Base-by-base conservation (phyloP, 1,140 invertebrate genomes). In the Trigoniulus corallinus region DNA sequence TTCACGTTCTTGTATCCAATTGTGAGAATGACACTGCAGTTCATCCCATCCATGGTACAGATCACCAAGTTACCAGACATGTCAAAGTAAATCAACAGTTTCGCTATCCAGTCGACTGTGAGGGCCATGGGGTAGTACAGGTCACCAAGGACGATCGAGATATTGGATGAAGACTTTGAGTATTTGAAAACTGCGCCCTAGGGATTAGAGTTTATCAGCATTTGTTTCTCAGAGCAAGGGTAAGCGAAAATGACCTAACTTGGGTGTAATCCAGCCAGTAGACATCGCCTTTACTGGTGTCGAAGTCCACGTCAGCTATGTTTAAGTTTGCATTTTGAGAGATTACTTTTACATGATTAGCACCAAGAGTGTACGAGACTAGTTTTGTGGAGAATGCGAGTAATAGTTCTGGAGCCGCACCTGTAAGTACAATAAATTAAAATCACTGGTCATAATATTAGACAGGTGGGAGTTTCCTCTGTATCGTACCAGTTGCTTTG, bases 91-190 rank as follows among this genome's bases (percentile, higher is more conserved):
- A 87, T 87, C 2, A 89, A 66, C 24, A 86, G 68, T 63, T 86
- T 73, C 54, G 85, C 82, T 40, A 96, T 82, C 92, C 93, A 97
- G 68, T 98, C 93, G 34, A 96, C 82, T 1, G 92, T 89, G 44
- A 97, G 67, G n/a, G 91, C 91, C 70, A 96, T 89, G 0, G 88
- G 85, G 7, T 81, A 88, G 7, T 82, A 85, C 23, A 88, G 69
- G 61, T 86, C 81, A n/a, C n/a, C n/a, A n/a, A n/a, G n/a, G n/a
- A n/a, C n/a, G n/a, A n/a, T n/a, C n/a, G n/a, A n/a, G n/a, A n/a
- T n/a, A n/a, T n/a, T n/a, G n/a, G n/a, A n/a, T n/a, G n/a, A n/a
- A n/a, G n/a, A n/a, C n/a, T n/a, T n/a, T n/a, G n/a, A n/a, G n/a
- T n/a, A n/a, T n/a, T n/a, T n/a, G n/a, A n/a, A n/a, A n/a, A n/a